Conservation (phyloP, 2,113 vertebrate species). For the Salvelinus sp. region DNA sequence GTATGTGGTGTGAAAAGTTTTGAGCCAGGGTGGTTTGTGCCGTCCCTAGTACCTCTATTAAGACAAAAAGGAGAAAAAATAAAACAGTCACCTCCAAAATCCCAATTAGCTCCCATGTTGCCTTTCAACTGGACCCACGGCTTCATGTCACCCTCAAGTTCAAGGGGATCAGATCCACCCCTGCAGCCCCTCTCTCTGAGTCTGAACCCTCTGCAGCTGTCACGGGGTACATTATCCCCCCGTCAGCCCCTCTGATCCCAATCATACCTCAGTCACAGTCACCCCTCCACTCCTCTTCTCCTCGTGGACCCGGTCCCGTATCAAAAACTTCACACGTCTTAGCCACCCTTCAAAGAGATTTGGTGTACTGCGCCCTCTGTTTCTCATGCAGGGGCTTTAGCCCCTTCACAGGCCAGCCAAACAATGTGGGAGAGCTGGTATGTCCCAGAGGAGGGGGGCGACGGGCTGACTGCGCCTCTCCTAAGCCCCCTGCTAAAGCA, state of each 20-base stretch:
- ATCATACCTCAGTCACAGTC: slow-evolving; percentile 6
- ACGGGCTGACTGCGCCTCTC: not conserved
- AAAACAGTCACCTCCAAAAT: slow-evolving; percentile 28
- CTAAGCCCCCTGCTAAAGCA: slow-evolving; percentile 14
- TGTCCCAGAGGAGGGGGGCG: slow-evolving; percentile 15
- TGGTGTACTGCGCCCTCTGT: slow-evolving; percentile 17
- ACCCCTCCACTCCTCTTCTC: slow-evolving; percentile 18
- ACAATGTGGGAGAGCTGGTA: slow-evolving; percentile 28
- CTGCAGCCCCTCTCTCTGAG: slow-evolving; percentile 4
- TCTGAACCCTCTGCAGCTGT: slow-evolving; percentile 44
- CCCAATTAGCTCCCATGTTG: slow-evolving; percentile 38
- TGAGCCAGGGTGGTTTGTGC: not conserved
- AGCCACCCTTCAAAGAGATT: slow-evolving; percentile 36
- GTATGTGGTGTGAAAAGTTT: slow-evolving; percentile 15
- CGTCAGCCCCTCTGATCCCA: slow-evolving; percentile 17
- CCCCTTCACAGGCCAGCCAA: slow-evolving; percentile 13
- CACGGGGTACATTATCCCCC: slow-evolving; percentile 36
- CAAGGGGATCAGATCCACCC: slow-evolving; percentile 31
- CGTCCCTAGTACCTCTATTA: slow-evolving; percentile 6
- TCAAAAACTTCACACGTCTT: slow-evolving; percentile 37
- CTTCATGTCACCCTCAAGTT: slow-evolving; percentile 23
- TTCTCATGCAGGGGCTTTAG: slow-evolving; percentile 37
- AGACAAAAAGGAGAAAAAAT: slow-evolving; percentile 25
- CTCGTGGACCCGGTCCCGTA: not conserved
- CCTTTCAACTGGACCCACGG: slow-evolving; percentile 22